Evolutionary conservation across 2,797 vertebrate genomes (phyloP).

Genomic region (Corythornis leucogaster): DNA sequence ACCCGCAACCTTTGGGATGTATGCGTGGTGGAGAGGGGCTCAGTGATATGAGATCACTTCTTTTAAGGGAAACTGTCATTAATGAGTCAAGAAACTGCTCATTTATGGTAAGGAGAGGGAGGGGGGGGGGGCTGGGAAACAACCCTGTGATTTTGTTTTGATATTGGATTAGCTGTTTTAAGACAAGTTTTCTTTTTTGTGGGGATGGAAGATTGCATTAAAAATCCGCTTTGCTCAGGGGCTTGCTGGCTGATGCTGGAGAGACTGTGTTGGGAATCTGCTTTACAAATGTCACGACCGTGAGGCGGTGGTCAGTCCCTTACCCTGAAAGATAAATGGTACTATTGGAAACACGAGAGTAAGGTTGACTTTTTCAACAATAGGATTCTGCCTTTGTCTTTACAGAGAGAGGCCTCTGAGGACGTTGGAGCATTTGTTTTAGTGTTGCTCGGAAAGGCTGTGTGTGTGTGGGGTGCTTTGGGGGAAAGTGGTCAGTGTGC

Average conservation of each 20-base stretch:
- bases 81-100: slow-evolving; percentile 88
- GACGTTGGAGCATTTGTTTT: slow-evolving; percentile 74
- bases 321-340: slow-evolving; percentile 77
- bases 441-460: slow-evolving; percentile 62
- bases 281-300: slow-evolving; percentile 76
- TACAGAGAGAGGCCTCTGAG: slow-evolving; percentile 78
- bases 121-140: slow-evolving; percentile 52
- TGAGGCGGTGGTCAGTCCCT: slow-evolving; percentile 74
- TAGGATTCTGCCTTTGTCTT: slow-evolving; percentile 83
- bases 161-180: slow-evolving; percentile 79
- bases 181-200: slow-evolving; percentile 82
- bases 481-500: slow-evolving; percentile 64
- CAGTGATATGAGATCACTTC: slow-evolving; percentile 84
- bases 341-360: slow-evolving; percentile 79
- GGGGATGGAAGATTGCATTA: slow-evolving; percentile 76
- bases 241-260: slow-evolving; percentile 74
- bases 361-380: slow-evolving; percentile 83
- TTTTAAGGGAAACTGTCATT: slow-evolving; percentile 86
- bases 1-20: slow-evolving; percentile 86
- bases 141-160: slow-evolving; percentile 80
- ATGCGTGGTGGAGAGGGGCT: slow-evolving; percentile 84
- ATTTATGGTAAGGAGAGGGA: slow-evolving; percentile 84
- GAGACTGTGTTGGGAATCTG: slow-evolving; percentile 75
- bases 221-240: slow-evolving; percentile 77
- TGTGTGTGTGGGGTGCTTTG: slow-evolving; percentile 50